Percentiles rank a stretch among this genome's conserved stretches.
These are phyloP conservation scores for Ornithoptera alexandrae DNA, from an alignment of 2,888 invertebrate genomes.

Conservation along the genomic window DNA sequence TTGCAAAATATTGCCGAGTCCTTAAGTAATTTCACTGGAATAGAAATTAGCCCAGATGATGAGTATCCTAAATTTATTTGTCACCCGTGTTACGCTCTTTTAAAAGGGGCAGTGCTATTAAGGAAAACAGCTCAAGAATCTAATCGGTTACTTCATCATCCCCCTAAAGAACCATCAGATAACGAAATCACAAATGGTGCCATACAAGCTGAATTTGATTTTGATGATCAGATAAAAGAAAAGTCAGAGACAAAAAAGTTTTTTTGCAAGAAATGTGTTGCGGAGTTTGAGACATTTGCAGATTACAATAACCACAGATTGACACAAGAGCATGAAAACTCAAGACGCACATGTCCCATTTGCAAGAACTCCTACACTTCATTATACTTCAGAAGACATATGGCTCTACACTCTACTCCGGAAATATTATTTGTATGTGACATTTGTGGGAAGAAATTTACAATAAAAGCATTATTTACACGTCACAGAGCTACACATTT, in stretches of 20 bases:
- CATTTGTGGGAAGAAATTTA: slow-evolving; percentile 66
- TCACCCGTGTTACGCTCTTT: slow-evolving; percentile 50
- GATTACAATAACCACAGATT: slow-evolving; percentile 58
- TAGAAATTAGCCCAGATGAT: slow-evolving; percentile 53
- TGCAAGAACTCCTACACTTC: slow-evolving; percentile 59
- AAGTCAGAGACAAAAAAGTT: slow-evolving; percentile 34
- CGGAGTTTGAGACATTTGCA: slow-evolving; percentile 51
- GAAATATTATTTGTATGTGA: slow-evolving; percentile 60
- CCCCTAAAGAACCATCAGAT: slow-evolving; percentile 34
- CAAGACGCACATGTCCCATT: slow-evolving; percentile 51
- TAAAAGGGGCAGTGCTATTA: slow-evolving; percentile 61
- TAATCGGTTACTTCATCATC: slow-evolving; percentile 48
- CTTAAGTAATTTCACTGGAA: slow-evolving; percentile 49
- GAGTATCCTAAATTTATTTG: slow-evolving; percentile 62
- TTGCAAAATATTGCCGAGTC: slow-evolving; percentile 48
- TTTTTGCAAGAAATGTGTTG: slow-evolving; percentile 54
- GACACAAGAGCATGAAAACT: slow-evolving; percentile 60
- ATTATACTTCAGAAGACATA: slow-evolving; percentile 59
- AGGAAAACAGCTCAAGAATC: slow-evolving; percentile 64
- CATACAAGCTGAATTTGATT: slow-evolving; percentile 18
- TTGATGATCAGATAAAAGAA: slow-evolving; percentile 32
- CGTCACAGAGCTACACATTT: slow-evolving; percentile 66
- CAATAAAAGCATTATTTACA: slow-evolving; percentile 52
- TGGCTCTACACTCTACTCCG: slow-evolving; percentile 50
- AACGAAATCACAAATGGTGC: slow-evolving; percentile 25